Conservation (phyloP, 2,888 invertebrate genomes). For the Chloromyia formosa region DNA sequence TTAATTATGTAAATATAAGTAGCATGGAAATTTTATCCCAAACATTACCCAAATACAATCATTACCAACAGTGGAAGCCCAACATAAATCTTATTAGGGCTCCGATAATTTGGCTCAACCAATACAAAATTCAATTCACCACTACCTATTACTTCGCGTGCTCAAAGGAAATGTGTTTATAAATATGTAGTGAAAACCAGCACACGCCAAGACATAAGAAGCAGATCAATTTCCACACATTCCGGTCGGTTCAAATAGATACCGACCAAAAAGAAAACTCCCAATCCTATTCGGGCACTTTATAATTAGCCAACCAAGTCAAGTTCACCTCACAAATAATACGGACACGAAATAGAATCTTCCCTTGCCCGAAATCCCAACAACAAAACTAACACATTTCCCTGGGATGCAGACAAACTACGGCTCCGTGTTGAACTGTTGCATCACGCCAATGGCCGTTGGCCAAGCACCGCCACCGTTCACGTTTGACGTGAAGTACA, state of each 20-base stretch:
- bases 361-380: too few relatives aligned
- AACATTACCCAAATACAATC: not conserved
- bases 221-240: constrained; percentile 21
- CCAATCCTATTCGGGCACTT: constrained; percentile 1
- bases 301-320: constrained; percentile 25
- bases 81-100: constrained; percentile 34
- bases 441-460: constrained; percentile 26
- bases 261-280: not conserved
- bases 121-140: constrained; percentile 5
- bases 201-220: not conserved
- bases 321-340: not conserved
- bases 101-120: not conserved
- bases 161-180: constrained; percentile 34
- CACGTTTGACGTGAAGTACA: not conserved
- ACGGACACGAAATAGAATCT: not conserved
- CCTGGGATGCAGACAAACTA: not conserved
- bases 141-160: constrained; percentile 19
- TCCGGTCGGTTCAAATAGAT: not conserved
- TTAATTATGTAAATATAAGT: too few relatives aligned
- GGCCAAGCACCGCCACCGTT: constrained; percentile 7
- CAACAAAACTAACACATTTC: not conserved
- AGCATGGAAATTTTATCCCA: not conserved
- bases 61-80: not conserved
- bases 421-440: not conserved
- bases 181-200: constrained; percentile 10